Conservation (phyloP, 2,797 vertebrate species). For the Ispidina lecontei region DNA sequence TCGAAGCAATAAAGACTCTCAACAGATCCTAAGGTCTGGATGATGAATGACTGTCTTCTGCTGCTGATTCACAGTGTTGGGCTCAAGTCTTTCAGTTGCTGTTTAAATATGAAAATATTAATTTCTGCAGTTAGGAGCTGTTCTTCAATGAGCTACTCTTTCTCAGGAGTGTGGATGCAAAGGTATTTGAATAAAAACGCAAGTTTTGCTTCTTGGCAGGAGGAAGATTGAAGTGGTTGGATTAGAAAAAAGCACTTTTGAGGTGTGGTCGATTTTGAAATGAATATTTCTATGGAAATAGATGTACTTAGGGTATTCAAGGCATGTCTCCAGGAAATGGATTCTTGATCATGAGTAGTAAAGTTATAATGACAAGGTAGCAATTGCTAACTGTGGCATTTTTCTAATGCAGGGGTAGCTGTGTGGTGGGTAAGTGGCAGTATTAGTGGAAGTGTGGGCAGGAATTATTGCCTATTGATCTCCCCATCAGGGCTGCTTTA, state of each 20-base stretch:
- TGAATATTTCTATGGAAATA: background rate
- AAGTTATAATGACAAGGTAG: background rate
- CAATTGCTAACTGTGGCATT: background rate
- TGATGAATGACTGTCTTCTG: constrained; percentile 60
- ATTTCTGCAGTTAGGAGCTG: background rate
- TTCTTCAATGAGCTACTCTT: background rate
- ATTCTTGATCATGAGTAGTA: background rate
- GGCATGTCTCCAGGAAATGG: background rate
- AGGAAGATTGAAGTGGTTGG: background rate
- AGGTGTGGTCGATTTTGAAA: background rate
- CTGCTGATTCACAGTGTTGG: background rate
- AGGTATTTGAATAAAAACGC: background rate
- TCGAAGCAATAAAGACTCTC: constrained; percentile 74
- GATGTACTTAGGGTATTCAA: background rate
- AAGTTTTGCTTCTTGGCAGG: background rate
- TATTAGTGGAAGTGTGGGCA: background rate
- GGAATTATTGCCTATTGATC: background rate
- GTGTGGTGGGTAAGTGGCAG: background rate
- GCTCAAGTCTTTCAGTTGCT: background rate
- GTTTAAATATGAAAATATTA: constrained; percentile 15
- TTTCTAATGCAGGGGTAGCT: background rate
- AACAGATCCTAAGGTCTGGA: constrained; percentile 54
- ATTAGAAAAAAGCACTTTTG: background rate
- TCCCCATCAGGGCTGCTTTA: background rate
- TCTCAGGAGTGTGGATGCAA: background rate